Evolutionary conservation across 2,888 invertebrate genomes (phyloP), one percentile per base, ranked within the genome.

Genomic region (Cosmia pyralina): DNA sequence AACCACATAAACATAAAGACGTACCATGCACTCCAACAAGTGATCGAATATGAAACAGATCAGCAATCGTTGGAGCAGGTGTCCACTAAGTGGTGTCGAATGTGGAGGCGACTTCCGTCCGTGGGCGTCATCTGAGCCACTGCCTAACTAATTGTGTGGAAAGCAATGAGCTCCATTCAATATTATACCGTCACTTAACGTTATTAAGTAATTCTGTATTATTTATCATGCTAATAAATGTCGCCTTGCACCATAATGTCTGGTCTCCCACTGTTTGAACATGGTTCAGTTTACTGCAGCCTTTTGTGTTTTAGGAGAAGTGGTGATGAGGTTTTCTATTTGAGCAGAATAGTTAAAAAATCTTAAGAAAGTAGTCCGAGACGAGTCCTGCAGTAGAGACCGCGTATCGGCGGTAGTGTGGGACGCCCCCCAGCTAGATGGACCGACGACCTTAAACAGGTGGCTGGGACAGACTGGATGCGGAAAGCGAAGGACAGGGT

Each of bases 31-130:
- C 41, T 75, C 4, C 1, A 17, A 50, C 8, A 8, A 15, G 22
- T 34, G n/a, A 44, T 41, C 34, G 0, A 48, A 69, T 53, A 19
- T 34, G 48, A 50, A 69, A 50, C 34, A 60, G 17, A 75, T 69
- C 48, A 55, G 55, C 28, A 62, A 69, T 48, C 28, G 5, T 38
- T 13, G 22, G 6, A 22, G 55, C 75, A 69, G 60, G 75, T 57
- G 75, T 62, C 69, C 0, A 19, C 59, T 50, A 22, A 76, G n/a
- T 53, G 41, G 17, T 59, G 46, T 6, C 17, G 7, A 59, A 44
- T 63, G 53, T 71, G 72, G 72, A 76, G 77, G 77, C 77, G 72
- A 59, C 72, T 64, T 77, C 58, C 71, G 52, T 5, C 58, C 22
- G 75, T 69, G 77, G 75, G 75, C 75, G 60, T n/a, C 48, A 48